Evolutionary conservation across 30 jellyfish, hydroid and myxozoan species (phyloP).

Genomic region (Rhopilema esculentum): DNA sequence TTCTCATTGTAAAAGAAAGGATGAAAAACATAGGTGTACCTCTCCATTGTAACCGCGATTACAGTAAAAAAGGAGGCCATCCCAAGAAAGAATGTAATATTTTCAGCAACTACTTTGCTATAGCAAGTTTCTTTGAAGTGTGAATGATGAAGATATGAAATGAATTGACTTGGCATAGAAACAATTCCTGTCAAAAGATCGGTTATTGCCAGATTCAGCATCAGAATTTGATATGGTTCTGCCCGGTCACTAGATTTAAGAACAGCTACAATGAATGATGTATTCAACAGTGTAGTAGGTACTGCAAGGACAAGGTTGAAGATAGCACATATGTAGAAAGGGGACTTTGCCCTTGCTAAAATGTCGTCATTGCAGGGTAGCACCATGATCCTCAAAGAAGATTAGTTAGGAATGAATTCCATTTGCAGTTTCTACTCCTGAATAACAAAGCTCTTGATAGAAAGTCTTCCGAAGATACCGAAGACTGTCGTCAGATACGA

Average conservation of each 20-base stretch:
- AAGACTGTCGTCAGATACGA: no score
- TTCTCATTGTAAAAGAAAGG: neutral
- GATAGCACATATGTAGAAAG: neutral
- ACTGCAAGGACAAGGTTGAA: neutral
- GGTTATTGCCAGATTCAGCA: neutral
- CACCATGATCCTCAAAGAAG: neutral
- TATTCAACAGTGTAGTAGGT: neutral
- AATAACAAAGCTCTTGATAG: no score
- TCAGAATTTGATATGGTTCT: neutral
- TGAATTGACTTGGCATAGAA: neutral
- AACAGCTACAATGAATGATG: neutral
- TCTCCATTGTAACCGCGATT: neutral
- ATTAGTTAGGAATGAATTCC: neutral
- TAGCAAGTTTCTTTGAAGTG: neutral
- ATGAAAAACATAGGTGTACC: neutral
- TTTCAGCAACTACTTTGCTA: neutral
- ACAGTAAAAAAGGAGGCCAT: neutral
- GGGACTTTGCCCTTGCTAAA: neutral
- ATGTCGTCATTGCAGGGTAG: neutral
- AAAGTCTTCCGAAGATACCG: no score
- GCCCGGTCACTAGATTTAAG: neutral
- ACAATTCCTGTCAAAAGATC: neutral
- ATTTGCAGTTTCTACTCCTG: no score
- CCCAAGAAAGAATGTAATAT: neutral
- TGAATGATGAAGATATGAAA: neutral